phyloP scores from a whole-genome alignment of 1,140 invertebrate genomes.

The Tyrophagus putrescentiae region DNA sequence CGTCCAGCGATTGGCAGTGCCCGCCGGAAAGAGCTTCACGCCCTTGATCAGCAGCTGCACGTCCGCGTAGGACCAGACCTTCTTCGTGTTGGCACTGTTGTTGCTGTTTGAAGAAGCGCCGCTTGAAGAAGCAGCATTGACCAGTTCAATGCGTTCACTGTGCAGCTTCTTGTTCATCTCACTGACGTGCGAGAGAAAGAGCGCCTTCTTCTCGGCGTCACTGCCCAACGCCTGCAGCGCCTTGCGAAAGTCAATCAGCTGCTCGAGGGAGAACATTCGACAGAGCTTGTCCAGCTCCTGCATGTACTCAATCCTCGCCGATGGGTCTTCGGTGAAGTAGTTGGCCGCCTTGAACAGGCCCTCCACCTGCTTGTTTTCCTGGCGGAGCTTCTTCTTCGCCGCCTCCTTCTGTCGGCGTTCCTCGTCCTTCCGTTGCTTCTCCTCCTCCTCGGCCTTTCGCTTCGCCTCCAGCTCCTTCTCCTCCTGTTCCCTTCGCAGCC shows the following conservation, averaged over 20 bases:
- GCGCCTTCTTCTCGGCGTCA: constrained; percentile 39
- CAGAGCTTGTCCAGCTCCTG: constrained; percentile 76
- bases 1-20: constrained; percentile 85
- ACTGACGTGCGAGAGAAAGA: constrained; percentile 38
- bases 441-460: constrained; percentile 55
- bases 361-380: constrained; percentile 67
- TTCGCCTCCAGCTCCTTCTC: constrained; percentile 33
- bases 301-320: constrained; percentile 64
- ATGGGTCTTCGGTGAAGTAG: constrained; percentile 58
- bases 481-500: constrained; percentile 30
- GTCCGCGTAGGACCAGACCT: constrained; percentile 61
- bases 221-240: constrained; percentile 51
- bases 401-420: constrained; percentile 68
- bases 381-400: constrained; percentile 62
- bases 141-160: constrained; percentile 45
- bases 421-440: constrained; percentile 50
- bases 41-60: constrained; percentile 81
- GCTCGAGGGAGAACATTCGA: constrained; percentile 47
- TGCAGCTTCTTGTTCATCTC: constrained; percentile 57
- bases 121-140: constrained; percentile 7
- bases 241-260: constrained; percentile 27
- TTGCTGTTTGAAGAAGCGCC: constrained; percentile 4
- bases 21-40: constrained; percentile 88
- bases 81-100: constrained; percentile 20
- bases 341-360: constrained; percentile 61